Evolutionary conservation across 2,797 vertebrate genomes (phyloP), one percentile per base, ranked within the genome.

Genomic region (Aldrovandia affinis): DNA sequence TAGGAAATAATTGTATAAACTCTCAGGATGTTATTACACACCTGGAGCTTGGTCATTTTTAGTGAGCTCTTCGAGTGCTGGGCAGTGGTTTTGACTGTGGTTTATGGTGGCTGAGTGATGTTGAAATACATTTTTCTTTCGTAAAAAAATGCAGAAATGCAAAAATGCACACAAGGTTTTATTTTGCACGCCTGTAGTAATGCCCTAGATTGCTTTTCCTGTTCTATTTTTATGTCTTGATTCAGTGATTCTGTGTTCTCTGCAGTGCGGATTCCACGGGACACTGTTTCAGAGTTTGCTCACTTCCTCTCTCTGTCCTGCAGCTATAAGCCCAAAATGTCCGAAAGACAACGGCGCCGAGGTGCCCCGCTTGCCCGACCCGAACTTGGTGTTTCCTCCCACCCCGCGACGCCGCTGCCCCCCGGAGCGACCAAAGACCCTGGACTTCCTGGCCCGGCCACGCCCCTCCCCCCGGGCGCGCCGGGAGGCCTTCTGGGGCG

Each of bases 361-460:
- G 89, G 96, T 99, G 44, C 98, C 97, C 81, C 97, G 98, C 81
- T 94, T 99, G 83, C 98, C 98, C 3, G 96, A 99, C 89, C 98
- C 98, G 81, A 98, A 98, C 80, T 78, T 98, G 63, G 95, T 99
- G 85, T 99, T 98, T 70, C 98, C 98, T 70, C 98, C 97, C 4
- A 98, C 98, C 6, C 98, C 97, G 0, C 96, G 98, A 44, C 97
- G 97, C 50, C 97, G 97, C 94, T 98, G 96, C 89, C 91, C 96
- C 36, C 95, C 97, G 8, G 98, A 99, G 93, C 97, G 98, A 83
- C 98, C 98, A 85, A 99, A 99, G 92, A 99, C 98, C 0, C 83
- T 99, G 88, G 98, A 99, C 92, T 97, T 99, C 89, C 93, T 98
- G 83, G 96, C 96, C 25, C 95, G 98, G 68, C 98, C 98, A 10